These are phyloP conservation scores for Tubulanus polymorphus DNA, from an alignment of 2,888 invertebrate species.

Conservation along the genomic window DNA sequence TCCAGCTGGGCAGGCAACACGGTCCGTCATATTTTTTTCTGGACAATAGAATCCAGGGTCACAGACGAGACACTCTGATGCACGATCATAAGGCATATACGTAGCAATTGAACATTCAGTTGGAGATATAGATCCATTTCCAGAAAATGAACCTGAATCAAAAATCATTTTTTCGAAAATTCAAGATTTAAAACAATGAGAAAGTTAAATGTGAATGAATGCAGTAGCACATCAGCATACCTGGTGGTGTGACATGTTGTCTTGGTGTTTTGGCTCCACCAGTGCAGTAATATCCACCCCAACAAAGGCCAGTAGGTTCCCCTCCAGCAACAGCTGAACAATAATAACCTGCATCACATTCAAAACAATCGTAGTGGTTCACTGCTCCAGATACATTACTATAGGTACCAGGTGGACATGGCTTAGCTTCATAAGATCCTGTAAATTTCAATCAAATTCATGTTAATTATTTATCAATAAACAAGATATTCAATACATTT, in stretches of 20 bases:
- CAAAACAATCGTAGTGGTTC: slow-evolving; percentile 40
- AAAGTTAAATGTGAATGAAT: background rate
- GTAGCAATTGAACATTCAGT: slow-evolving; percentile 40
- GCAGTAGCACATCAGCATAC: no score
- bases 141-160: slow-evolving; percentile 38
- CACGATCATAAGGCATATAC: slow-evolving; percentile 35
- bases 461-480: no score
- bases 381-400: slow-evolving; percentile 47
- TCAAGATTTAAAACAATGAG: background rate
- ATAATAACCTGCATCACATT: slow-evolving; percentile 43
- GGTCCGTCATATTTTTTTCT: slow-evolving; percentile 38
- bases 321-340: slow-evolving; percentile 37
- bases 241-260: slow-evolving; percentile 33
- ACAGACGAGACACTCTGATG: slow-evolving; percentile 35
- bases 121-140: slow-evolving; percentile 37
- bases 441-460: no score
- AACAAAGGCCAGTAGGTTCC: slow-evolving; percentile 30
- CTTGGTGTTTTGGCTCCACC: slow-evolving; percentile 30
- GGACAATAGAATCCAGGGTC: slow-evolving; percentile 47
- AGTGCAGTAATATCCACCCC: slow-evolving; percentile 33
- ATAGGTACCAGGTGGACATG: slow-evolving; percentile 49
- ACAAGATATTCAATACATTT: no score
- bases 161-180: background rate
- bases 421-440: slow-evolving; percentile 39
- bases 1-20: slow-evolving; percentile 39